phyloP scores from a whole-genome alignment of 2,797 vertebrate species.

The Phrynocephalus guinanensis region DNA sequence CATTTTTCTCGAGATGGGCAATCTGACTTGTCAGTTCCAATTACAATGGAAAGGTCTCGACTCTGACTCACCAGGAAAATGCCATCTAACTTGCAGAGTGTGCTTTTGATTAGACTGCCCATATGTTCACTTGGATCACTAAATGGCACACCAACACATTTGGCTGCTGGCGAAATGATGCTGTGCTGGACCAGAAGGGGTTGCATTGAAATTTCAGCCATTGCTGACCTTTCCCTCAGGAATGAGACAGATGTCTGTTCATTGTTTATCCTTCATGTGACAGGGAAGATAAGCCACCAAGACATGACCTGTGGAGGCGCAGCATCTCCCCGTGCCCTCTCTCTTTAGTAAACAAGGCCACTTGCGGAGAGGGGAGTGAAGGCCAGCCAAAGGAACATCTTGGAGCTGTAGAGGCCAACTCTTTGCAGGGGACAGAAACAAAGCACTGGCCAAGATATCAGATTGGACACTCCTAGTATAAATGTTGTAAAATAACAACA shows the following conservation, averaged over 20 bases:
- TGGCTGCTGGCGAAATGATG: background rate
- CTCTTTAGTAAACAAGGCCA: slow-evolving; percentile 8
- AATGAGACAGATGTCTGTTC: background rate
- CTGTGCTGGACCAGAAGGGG: background rate
- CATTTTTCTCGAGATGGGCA: slow-evolving; percentile 11
- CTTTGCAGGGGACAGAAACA: background rate
- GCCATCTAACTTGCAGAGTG: background rate
- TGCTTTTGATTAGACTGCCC: background rate
- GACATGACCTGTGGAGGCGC: background rate
- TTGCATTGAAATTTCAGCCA: background rate
- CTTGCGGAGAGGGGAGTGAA: background rate
- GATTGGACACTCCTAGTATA: background rate
- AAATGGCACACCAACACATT: background rate
- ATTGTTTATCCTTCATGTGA: background rate
- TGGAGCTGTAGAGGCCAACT: slow-evolving; percentile 5
- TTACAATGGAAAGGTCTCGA: slow-evolving; percentile 11
- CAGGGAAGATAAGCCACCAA: background rate
- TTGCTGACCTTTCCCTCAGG: background rate
- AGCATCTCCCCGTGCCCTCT: background rate
- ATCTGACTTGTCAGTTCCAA: background rate
- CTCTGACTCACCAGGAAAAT: background rate
- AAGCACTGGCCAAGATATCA: background rate
- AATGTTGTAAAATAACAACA: background rate
- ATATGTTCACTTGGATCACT: background rate
- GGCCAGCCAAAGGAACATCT: background rate